Base-by-base conservation (phyloP, 2,797 vertebrate genomes). In the Channallabes apus region DNA sequence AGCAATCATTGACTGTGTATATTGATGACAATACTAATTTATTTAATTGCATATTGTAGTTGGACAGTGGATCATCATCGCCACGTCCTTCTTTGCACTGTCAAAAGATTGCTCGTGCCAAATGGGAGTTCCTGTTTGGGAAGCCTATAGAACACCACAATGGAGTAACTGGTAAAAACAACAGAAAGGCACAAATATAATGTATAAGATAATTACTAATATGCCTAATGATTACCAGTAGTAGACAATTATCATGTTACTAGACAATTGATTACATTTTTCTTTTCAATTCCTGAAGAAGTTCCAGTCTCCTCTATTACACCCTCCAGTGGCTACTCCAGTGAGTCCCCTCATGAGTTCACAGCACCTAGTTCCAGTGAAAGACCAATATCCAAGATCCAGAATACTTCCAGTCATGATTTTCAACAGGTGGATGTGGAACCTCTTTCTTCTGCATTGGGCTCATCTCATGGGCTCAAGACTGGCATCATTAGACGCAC, bases 91-190 rank as follows among this genome's bases (percentile, higher is more conserved):
- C 93, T 6, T 83, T 89, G 0, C 96, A 97, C 18, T 97, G 96
- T 18, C 97, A 98, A 93, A 97, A 94, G 89, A 96, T 98, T 0
- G 97, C 98, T 80, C 95, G 91, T 88, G 98, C 97, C 89, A 99
- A 99, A 93, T 99, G 98, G 97, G 97, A 99, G 86, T 99, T 99
- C 91, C 95, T 99, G 92, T 99, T 98, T 24, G 98, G 98, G 79
- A 94, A 94, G 3, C 86, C 86, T 72, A 58, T 84, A 0, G 90
- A 93, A 75, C 90, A 91, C 64, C 80, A 75, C 8, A 15, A n/a
- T 85, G 62, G 82, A 82, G 86, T 65, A 38, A 90, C 91, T 94
- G 94, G 94, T 95, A 80, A 82, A 83, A 59, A 85, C 38, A 85
- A 54, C 27, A 32, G 4, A 62, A 18, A 83, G 2, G 51, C 76